These are phyloP conservation scores for Metopia argyrocephala DNA, from an alignment of 2,888 invertebrate genomes.

Conservation along the genomic window DNA sequence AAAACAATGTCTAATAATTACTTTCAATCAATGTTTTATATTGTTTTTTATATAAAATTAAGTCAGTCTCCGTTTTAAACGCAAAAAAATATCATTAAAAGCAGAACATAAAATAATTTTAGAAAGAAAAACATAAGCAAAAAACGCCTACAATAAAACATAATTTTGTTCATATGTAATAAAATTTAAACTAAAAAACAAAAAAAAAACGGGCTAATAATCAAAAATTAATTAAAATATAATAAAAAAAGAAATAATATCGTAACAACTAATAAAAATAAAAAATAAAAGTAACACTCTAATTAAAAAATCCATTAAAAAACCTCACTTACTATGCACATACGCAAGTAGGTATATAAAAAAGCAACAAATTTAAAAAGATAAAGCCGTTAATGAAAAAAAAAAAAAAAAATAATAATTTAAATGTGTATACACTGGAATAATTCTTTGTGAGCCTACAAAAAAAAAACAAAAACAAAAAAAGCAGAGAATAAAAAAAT, in stretches of 20 bases:
- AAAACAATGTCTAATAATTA: slow-evolving; percentile 9
- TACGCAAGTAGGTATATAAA: too few species aligned
- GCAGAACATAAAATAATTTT: background rate
- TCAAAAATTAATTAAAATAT: slow-evolving; percentile 8
- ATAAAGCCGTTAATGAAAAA: slow-evolving; percentile 50
- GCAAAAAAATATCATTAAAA: slow-evolving; percentile 27
- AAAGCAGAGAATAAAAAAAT: slow-evolving; percentile 18
- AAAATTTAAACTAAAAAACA: slow-evolving; percentile 30
- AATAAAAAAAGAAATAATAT: too few species aligned
- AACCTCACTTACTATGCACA: too few species aligned
- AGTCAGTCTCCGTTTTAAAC: slow-evolving; percentile 5
- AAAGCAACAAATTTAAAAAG: slow-evolving; percentile 41
- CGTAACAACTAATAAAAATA: too few species aligned
- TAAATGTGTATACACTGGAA: slow-evolving; percentile 25
- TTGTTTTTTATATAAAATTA: too few species aligned
- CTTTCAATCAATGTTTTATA: slow-evolving; percentile 45
- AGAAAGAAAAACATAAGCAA: slow-evolving; percentile 3
- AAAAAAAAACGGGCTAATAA: slow-evolving; percentile 49
- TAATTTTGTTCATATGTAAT: background rate
- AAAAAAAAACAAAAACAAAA: slow-evolving; percentile 31
- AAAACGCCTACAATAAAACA: slow-evolving; percentile 43
- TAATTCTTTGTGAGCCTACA: slow-evolving; percentile 19
- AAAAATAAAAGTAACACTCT: too few species aligned
- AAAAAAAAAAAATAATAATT: slow-evolving; percentile 24
- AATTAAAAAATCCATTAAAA: too few species aligned